A percentile compares a stretch with the other conserved stretches of the same genome.
phyloP scores from a whole-genome alignment of 2,113 vertebrate species.

The Emydocephalus ijimae region DNA sequence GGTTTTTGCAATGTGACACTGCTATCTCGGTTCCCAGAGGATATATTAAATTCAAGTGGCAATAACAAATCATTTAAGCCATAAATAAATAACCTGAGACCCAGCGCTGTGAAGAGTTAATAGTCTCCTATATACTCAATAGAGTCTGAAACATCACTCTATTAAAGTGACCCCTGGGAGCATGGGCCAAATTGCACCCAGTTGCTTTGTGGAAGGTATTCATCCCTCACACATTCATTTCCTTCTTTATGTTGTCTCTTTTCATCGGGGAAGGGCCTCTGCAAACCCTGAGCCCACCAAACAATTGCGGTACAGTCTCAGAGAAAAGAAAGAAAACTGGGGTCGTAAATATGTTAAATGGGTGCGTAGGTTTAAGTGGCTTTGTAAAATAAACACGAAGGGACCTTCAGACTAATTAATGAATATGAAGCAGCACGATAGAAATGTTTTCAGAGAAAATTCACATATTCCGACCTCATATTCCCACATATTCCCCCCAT shows the following conservation, averaged over 20 bases:
- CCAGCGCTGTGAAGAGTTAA: conserved; percentile 93
- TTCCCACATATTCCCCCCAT: background rate
- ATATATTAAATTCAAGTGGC: conserved; percentile 81
- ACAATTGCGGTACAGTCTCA: conserved; percentile 87
- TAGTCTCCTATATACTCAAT: conserved; percentile 97
- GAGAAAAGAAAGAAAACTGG: conserved; percentile 83
- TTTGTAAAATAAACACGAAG: conserved; percentile 87
- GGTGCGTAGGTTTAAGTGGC: conserved; percentile 84
- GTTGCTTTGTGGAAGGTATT: conserved; percentile 92
- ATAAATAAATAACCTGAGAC: conserved; percentile 92
- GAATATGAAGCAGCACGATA: conserved; percentile 77
- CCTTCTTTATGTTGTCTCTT: conserved; percentile 93
- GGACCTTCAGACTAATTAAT: conserved; percentile 84
- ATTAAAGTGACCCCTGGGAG: conserved; percentile 98
- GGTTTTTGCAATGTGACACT: conserved; percentile 75
- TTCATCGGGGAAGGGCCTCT: conserved; percentile 86
- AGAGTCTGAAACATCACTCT: conserved; percentile 94
- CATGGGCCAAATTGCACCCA: conserved; percentile 90
- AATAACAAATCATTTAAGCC: conserved; percentile 86
- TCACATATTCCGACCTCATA: background rate
- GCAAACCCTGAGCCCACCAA: conserved; percentile 77
- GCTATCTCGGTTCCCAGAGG: conserved; percentile 76
- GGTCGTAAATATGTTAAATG: conserved; percentile 99
- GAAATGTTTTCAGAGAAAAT: conserved; percentile 61
- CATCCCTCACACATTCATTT: conserved; percentile 97